Evolutionary conservation across 2,888 invertebrate genomes (phyloP).

Genomic region (Doris montereyensis): DNA sequence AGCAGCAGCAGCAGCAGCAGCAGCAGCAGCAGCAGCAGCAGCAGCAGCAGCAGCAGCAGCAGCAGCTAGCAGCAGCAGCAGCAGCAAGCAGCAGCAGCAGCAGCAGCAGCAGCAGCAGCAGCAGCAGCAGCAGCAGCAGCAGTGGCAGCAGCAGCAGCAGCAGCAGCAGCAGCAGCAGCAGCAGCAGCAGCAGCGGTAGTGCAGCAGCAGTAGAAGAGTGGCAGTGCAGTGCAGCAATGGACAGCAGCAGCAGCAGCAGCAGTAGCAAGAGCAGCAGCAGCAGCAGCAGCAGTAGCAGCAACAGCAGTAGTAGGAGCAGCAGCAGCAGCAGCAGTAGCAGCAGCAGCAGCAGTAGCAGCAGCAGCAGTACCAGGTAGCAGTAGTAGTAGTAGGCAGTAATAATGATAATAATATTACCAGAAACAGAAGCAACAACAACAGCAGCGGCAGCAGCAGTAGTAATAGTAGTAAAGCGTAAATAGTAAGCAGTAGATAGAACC

Average conservation of each 20-base stretch:
- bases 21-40: neutral
- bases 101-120: neutral
- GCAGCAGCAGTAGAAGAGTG: neutral
- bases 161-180: neutral
- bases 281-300: constrained; percentile 35
- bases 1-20: neutral
- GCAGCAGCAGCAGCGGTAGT: too few relatives aligned
- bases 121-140: neutral
- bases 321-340: constrained; percentile 39
- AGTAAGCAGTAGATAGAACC: too few relatives aligned
- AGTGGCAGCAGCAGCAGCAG: neutral
- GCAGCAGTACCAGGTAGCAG: constrained; percentile 35
- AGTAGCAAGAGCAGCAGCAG: constrained; percentile 33
- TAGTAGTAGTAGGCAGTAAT: constrained; percentile 30
- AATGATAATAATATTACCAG: neutral
- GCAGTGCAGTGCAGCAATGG: too few relatives aligned
- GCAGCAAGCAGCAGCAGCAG: too few relatives aligned
- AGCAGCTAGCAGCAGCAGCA: neutral
- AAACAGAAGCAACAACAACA: constrained; percentile 21
- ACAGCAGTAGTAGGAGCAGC: constrained; percentile 40
- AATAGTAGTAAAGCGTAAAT: constrained; percentile 42
- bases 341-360: constrained; percentile 38
- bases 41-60: neutral
- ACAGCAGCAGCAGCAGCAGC: constrained; percentile 37
- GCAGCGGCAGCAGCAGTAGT: constrained; percentile 38